Evolutionary conservation across 2,113 vertebrate genomes (phyloP).

Genomic region (Hippotragus niger): DNA sequence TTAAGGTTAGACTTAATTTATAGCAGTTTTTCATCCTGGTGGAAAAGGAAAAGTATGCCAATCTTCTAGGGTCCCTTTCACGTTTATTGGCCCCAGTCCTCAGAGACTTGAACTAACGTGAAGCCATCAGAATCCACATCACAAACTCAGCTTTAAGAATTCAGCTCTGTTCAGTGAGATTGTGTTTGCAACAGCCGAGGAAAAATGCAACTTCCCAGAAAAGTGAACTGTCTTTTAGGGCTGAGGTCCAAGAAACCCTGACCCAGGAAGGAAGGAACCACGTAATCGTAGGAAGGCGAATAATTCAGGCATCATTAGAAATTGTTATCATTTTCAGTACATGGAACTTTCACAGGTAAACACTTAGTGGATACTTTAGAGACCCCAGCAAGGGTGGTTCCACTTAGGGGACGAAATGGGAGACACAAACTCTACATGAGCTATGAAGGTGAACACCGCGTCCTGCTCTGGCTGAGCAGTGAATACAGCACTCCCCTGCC

Average conservation of each 20-base stretch:
- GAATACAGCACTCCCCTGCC: not conserved
- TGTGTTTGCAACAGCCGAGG: slow-evolving; percentile 57
- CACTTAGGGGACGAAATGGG: slow-evolving; percentile 71
- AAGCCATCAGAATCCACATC: slow-evolving; percentile 74
- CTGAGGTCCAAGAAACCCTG: slow-evolving; percentile 23
- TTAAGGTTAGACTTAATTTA: slow-evolving; percentile 89
- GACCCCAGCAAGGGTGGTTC: slow-evolving; percentile 64
- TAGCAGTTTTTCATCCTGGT: slow-evolving; percentile 76
- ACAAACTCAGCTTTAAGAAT: slow-evolving; percentile 73
- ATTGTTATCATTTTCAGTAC: slow-evolving; percentile 58
- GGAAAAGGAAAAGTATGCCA: slow-evolving; percentile 81
- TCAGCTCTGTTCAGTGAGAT: slow-evolving; percentile 73
- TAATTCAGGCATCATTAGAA: slow-evolving; percentile 52
- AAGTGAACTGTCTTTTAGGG: slow-evolving; percentile 56
- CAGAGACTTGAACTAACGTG: slow-evolving; percentile 76
- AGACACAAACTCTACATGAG: slow-evolving; percentile 54
- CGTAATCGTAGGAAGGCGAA: not conserved
- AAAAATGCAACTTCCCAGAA: slow-evolving; percentile 71
- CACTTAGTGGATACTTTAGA: slow-evolving; percentile 64
- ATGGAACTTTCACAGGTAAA: slow-evolving; percentile 27
- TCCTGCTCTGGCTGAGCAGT: slow-evolving; percentile 37
- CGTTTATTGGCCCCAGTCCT: slow-evolving; percentile 80
- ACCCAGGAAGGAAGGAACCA: slow-evolving; percentile 36
- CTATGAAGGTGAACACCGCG: slow-evolving; percentile 28
- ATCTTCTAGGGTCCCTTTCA: slow-evolving; percentile 77